phyloP scores from a whole-genome alignment of 1,140 invertebrate genomes.

The Dinothrombium tinctorium region DNA sequence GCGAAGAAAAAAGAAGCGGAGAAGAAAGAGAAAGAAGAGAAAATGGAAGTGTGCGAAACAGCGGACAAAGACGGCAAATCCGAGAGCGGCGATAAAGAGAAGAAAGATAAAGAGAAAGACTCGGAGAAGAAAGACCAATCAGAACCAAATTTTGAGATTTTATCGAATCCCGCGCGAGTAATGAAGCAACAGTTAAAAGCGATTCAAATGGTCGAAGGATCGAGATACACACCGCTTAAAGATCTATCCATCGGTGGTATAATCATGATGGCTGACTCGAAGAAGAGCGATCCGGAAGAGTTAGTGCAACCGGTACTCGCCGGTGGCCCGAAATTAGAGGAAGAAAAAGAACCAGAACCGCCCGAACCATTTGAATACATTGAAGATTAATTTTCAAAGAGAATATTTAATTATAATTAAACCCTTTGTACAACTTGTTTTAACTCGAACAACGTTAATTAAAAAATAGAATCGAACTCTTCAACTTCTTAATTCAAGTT shows the following conservation, averaged over 20 bases:
- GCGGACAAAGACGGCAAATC: slow-evolving; percentile 18
- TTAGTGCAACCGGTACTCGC: slow-evolving; percentile 82
- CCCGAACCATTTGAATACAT: slow-evolving; percentile 84
- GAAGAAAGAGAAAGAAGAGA: slow-evolving; percentile 25
- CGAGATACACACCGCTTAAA: slow-evolving; percentile 60
- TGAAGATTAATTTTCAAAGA: no score
- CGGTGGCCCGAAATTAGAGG: slow-evolving; percentile 72
- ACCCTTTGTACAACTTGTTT: no score
- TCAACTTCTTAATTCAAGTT: no score
- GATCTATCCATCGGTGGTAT: slow-evolving; percentile 70
- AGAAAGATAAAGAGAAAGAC: slow-evolving; percentile 36
- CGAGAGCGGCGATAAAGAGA: slow-evolving; percentile 19
- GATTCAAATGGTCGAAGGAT: slow-evolving; percentile 49
- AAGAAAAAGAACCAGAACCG: slow-evolving; percentile 85
- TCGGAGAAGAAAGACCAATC: slow-evolving; percentile 39
- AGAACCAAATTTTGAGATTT: slow-evolving; percentile 62
- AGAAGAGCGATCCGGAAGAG: slow-evolving; percentile 50
- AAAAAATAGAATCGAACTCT: no score
- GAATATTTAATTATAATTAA: no score
- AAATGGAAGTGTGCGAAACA: slow-evolving; percentile 22
- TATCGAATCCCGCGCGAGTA: slow-evolving; percentile 78
- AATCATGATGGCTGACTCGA: slow-evolving; percentile 57
- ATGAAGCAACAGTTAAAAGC: slow-evolving; percentile 75
- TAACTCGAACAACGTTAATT: no score
- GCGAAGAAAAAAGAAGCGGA: slow-evolving; percentile 40